phyloP scores from a whole-genome alignment of 2,888 invertebrate genomes.

The Hypena proboscidalis region DNA sequence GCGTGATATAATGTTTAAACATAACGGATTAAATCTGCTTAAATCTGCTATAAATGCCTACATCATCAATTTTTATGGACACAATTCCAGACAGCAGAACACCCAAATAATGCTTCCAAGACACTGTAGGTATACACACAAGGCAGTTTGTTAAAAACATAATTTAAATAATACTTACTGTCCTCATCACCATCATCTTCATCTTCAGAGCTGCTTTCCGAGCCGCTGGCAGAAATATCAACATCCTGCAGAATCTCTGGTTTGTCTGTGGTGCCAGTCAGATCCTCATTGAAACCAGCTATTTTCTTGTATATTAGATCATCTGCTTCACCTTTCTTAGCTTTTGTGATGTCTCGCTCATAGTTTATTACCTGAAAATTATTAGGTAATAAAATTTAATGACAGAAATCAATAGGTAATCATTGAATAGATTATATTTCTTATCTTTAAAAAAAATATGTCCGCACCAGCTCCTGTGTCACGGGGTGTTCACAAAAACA shows the following conservation, averaged over 20 bases:
- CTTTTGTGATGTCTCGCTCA: constrained; percentile 93
- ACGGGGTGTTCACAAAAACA: no score
- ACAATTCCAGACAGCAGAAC: no score
- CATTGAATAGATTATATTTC: no score
- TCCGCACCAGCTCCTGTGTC: no score
- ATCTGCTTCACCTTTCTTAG: constrained; percentile 89
- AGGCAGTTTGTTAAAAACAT: neutral
- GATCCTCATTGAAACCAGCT: constrained; percentile 92
- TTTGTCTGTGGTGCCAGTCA: constrained; percentile 89
- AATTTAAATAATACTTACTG: constrained; percentile 32
- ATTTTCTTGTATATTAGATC: constrained; percentile 94
- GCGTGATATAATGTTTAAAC: no score
- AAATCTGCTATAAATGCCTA: no score
- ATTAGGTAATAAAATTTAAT: neutral
- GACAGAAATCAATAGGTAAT: neutral
- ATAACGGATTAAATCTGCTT: no score
- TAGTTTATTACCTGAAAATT: constrained; percentile 90
- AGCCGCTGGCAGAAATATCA: constrained; percentile 62
- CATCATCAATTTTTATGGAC: no score
- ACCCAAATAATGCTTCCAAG: no score
- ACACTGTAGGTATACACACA: no score
- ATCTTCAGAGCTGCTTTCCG: constrained; percentile 60
- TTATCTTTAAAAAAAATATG: no score
- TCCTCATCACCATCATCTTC: constrained; percentile 60
- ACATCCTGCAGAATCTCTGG: constrained; percentile 87